phyloP scores from a whole-genome alignment of 2,113 vertebrate genomes.

The Nycticorax nycticorax region DNA sequence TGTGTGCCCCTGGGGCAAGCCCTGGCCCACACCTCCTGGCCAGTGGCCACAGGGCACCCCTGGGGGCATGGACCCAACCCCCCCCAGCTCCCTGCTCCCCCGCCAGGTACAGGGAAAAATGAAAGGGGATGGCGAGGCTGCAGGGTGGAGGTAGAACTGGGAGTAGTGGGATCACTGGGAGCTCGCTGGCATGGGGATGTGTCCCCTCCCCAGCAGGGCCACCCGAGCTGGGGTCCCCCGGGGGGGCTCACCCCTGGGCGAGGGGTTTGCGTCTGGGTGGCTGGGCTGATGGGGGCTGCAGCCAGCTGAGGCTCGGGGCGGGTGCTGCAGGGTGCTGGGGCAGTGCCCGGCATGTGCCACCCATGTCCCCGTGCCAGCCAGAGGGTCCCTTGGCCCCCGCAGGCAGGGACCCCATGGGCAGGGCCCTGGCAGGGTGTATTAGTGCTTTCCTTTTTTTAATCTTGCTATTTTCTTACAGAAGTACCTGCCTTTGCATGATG shows the following conservation, averaged over 20 bases:
- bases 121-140: fast-evolving
- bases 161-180: neutral
- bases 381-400: fast-evolving
- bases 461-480: conserved; percentile 65
- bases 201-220: neutral
- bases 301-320: fast-evolving
- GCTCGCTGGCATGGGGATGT: fast-evolving
- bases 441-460: conserved; percentile 43
- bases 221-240: fast-evolving
- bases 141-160: neutral
- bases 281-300: neutral
- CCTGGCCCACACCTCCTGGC: fast-evolving
- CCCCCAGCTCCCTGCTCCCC: neutral
- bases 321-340: neutral
- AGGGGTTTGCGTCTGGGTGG: neutral
- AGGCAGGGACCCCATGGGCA: neutral
- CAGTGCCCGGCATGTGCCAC: fast-evolving
- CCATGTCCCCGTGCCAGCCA: fast-evolving
- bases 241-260: fast-evolving
- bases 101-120: fast-evolving
- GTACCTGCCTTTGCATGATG: neutral
- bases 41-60: neutral
- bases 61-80: neutral
- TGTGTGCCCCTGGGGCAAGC: neutral
- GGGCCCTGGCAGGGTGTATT: neutral